Evolutionary conservation across 2,797 vertebrate genomes (phyloP).

Genomic region (Chiroxiphia lanceolata): DNA sequence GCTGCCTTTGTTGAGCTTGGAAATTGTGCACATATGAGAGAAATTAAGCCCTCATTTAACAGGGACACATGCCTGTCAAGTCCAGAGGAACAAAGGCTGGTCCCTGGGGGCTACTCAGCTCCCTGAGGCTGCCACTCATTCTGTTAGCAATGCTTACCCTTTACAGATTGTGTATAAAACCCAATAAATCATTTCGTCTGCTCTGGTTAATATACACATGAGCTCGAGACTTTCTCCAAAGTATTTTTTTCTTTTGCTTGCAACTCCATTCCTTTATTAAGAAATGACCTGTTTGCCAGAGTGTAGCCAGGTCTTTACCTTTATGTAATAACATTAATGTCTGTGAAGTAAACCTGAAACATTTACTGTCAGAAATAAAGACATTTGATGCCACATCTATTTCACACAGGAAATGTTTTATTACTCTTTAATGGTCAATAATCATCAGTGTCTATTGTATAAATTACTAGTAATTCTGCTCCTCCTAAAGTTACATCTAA

Average conservation of each 20-base stretch:
- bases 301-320: slow-evolving; percentile 40
- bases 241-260: slow-evolving; percentile 59
- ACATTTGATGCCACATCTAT: slow-evolving; percentile 17
- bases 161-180: slow-evolving; percentile 80
- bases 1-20: slow-evolving; percentile 86
- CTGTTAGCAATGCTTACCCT: slow-evolving; percentile 83
- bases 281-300: slow-evolving; percentile 46
- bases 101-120: slow-evolving; percentile 82
- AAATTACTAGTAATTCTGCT: slow-evolving; percentile 15
- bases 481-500: slow-evolving; percentile 12
- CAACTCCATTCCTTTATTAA: slow-evolving; percentile 54
- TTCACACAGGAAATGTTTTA: slow-evolving; percentile 52
- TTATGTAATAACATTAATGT: slow-evolving; percentile 28
- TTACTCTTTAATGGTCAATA: slow-evolving; percentile 53
- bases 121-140: slow-evolving; percentile 82
- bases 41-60: slow-evolving; percentile 93
- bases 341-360: slow-evolving; percentile 20
- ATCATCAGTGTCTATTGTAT: slow-evolving; percentile 46
- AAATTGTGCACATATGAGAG: slow-evolving; percentile 94
- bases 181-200: slow-evolving; percentile 86
- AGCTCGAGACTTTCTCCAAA: slow-evolving; percentile 63
- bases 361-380: slow-evolving; percentile 46
- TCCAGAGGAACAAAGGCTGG: slow-evolving; percentile 84
- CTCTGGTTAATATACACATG: slow-evolving; percentile 73
- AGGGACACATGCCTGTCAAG: slow-evolving; percentile 96